phyloP scores from a whole-genome alignment of 2,113 vertebrate genomes.

The Kobus ellipsiprymnus region DNA sequence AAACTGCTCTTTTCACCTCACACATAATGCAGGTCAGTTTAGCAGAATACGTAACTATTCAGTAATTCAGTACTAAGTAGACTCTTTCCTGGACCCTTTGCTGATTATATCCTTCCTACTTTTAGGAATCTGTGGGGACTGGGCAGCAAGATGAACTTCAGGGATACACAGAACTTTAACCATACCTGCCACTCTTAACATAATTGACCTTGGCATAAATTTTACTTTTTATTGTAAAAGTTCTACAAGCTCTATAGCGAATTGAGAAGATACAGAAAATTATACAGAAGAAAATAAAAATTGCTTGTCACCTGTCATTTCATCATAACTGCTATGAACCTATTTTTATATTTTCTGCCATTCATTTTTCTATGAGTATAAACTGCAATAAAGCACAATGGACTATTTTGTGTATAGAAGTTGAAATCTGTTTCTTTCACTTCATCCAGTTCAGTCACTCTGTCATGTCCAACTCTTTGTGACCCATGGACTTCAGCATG shows the following conservation, averaged over 20 bases:
- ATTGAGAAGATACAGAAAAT: neutral
- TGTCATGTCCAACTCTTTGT: neutral
- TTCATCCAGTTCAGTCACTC: neutral
- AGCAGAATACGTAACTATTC: neutral
- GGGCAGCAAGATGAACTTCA: neutral
- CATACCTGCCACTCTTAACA: neutral
- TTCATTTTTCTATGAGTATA: neutral
- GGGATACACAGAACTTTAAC: neutral
- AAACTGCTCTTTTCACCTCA: neutral
- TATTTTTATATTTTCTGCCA: neutral
- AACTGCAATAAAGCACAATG: neutral
- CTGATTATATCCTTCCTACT: neutral
- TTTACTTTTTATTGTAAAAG: neutral
- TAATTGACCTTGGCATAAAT: neutral
- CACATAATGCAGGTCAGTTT: neutral
- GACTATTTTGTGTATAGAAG: neutral
- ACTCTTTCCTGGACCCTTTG: neutral
- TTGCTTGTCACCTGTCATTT: neutral
- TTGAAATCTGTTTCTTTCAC: neutral
- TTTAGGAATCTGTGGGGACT: neutral
- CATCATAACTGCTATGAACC: neutral
- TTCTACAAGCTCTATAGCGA: neutral
- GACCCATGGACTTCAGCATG: neutral
- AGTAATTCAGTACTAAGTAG: neutral
- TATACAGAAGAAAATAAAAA: neutral